Evolutionary conservation across 1,140 invertebrate species (phyloP), one percentile per base, ranked within the genome.

Genomic region (Ladona fulva): DNA sequence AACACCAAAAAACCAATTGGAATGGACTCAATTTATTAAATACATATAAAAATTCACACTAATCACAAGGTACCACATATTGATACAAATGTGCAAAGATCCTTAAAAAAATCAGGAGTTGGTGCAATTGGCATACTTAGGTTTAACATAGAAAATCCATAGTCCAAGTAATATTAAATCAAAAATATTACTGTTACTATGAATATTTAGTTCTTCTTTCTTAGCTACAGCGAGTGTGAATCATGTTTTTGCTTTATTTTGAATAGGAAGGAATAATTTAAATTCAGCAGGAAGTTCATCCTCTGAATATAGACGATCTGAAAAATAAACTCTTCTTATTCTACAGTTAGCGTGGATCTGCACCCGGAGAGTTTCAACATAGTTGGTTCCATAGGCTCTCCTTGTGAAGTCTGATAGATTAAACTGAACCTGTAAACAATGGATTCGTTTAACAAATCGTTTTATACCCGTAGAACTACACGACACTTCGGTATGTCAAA

Each of bases 201-300:
- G 29, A 37, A 37, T 37, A 5, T 74, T 11, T 5, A 3, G 66
- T 3, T 22, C 11, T 74, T 74, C n/a, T 5, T 11, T 74, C n/a
- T 74, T 24, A 74, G 52, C n/a, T 37, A 37, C 1, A 22, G n/a
- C n/a, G 11, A 1, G 66, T 74, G 11, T 3, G 11, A 22, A n/a
- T 78, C 74, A 80, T 24, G 66, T 66, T 76, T 91, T 91, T 29
- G 89, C 87, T 85, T 93, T 94, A 82, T 93, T 94, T 83, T 95
- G 93, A 82, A 96, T 95, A 0, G 95, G 95, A 81, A 95, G 90
- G 88, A 95, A 99, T 78, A 99, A 87, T 88, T 99, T 99, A 84
- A 99, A 99, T 87, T 99, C 98, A 44, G 97, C 96, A 24, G 98
- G 98, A 80, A 99, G 87, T 87, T 99, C 98, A 86, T 99, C 98